Evolutionary conservation across 2,797 vertebrate genomes (phyloP), one percentile per base, ranked within the genome.

Genomic region (Gambusia yucatana): DNA sequence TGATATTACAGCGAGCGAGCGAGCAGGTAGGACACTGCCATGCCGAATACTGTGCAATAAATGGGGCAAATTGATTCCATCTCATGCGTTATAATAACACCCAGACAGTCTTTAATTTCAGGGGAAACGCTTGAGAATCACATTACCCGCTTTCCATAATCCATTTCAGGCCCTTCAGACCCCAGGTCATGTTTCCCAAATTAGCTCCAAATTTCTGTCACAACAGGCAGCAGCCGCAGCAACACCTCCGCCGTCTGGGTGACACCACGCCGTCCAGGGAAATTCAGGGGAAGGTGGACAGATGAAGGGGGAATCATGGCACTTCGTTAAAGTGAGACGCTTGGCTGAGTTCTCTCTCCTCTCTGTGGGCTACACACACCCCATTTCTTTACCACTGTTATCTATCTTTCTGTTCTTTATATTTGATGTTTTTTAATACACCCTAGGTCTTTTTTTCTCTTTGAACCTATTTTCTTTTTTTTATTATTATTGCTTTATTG

Each of bases 301-400:
- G 63, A 65, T 25, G 46, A 74, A 84, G 70, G 87, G 77, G 80
- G 78, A 88, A 85, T 89, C 78, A 33, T 87, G 84, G 88, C 88
- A 87, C 87, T 91, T 93, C 86, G 84, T 91, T 92, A 92, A 91
- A 91, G 87, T 86, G 84, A 88, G 84, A 80, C 87, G 86, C 90
- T 79, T 73, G 84, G 75, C 65, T 91, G 88, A 79, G 87, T 89
- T 82, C 73, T 55, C 25, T 41, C 72, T 75, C 55, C 75, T 41
- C 39, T 84, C 67, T 44, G 33, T 59, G 67, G 46, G 81, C 11
- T 69, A 22, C 63, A 44, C 22, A 52, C 71, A n/a, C 63, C 73
- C 52, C 41, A 41, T 73, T 73, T 78, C 72, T 46, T 80, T 75
- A 80, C 77, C 77, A 82, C 73, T 65, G 70, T 44, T 77, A 61